Conservation (phyloP, 1,140 invertebrate species). For the Drosophila lacertosa region DNA sequence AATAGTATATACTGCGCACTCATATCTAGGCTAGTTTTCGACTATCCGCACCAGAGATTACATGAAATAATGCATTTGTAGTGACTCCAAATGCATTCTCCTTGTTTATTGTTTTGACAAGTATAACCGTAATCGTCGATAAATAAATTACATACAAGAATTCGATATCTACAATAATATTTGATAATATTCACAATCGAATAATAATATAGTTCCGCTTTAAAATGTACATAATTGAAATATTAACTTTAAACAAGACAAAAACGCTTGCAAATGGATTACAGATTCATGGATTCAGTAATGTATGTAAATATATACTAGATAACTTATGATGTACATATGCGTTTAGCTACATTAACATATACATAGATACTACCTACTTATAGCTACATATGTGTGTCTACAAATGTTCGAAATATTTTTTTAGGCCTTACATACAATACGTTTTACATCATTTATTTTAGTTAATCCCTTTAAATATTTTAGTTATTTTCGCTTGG, state of each 20-base stretch:
- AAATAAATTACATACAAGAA: constrained; percentile 74
- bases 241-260: constrained; percentile 73
- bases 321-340: constrained; percentile 21
- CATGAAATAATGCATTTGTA: neutral
- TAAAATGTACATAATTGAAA: constrained; percentile 73
- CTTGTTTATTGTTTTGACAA: too few species aligned
- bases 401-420: constrained; percentile 42
- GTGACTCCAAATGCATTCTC: constrained; percentile 1
- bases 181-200: constrained; percentile 59
- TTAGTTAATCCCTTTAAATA: constrained; percentile 1
- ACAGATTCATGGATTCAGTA: constrained; percentile 66
- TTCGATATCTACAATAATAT: constrained; percentile 74
- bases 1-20: neutral
- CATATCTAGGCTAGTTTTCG: neutral
- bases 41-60: neutral
- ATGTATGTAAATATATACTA: constrained; percentile 41
- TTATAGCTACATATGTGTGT: constrained; percentile 36
- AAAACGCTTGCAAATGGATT: constrained; percentile 73
- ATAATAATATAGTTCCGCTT: constrained; percentile 56
- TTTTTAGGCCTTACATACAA: constrained; percentile 38
- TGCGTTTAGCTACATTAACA: constrained; percentile 16
- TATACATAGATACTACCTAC: constrained; percentile 46
- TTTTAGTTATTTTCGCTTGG: constrained; percentile 13
- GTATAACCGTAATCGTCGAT: constrained; percentile 45
- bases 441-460: constrained; percentile 28